phyloP scores from a whole-genome alignment of 2,797 vertebrate genomes.

The Dallia pectoralis region DNA sequence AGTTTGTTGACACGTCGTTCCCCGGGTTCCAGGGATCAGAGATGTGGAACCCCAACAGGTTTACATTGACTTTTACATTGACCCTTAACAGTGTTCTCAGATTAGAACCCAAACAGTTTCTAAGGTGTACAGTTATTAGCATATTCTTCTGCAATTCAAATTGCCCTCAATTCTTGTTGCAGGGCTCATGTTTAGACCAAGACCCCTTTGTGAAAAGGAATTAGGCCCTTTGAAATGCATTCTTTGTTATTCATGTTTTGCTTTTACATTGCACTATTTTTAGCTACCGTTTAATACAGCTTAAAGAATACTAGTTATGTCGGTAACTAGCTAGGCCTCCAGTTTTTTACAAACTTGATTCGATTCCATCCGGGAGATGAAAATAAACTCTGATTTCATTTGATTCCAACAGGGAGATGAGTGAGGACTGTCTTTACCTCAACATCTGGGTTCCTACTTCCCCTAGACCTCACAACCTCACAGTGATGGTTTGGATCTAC shows the following conservation, averaged over 20 bases:
- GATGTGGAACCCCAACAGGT: slow-evolving; percentile 92
- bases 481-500: slow-evolving; percentile 94
- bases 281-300: no score
- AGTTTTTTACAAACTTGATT: no score
- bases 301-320: no score
- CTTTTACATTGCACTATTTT: no score
- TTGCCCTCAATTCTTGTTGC: background rate
- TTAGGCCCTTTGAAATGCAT: no score
- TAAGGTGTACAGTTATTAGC: background rate
- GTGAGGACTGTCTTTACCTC: slow-evolving; percentile 90
- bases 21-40: slow-evolving; percentile 86
- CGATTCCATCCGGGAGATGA: background rate
- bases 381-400: background rate
- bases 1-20: slow-evolving; percentile 81
- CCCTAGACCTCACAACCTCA: slow-evolving; percentile 74
- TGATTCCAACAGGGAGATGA: slow-evolving; percentile 72
- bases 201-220: no score
- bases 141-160: background rate
- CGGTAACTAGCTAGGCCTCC: no score
- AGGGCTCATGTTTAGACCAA: background rate
- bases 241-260: no score
- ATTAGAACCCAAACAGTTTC: background rate
- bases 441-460: slow-evolving; percentile 86
- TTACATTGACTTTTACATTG: background rate
- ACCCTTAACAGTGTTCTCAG: background rate